Evolutionary conservation across 37 sponge, comb jelly and placozoan species (phyloP).

Genomic region (Haliclona indistincta): DNA sequence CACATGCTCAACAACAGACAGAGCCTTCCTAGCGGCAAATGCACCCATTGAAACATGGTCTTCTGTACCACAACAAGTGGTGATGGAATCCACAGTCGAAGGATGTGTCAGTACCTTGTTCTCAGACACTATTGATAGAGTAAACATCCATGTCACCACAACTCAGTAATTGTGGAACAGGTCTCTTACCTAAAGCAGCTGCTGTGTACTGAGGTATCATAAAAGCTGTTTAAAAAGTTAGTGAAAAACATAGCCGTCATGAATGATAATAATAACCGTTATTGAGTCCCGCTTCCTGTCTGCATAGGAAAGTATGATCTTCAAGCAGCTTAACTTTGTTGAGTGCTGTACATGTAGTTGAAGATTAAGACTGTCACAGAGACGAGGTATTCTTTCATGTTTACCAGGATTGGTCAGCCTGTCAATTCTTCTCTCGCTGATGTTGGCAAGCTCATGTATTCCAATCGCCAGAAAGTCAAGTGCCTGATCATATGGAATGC

Average conservation of each 20-base stretch:
- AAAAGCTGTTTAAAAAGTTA: conserved; percentile 35
- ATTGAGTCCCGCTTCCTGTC: conserved; percentile 14
- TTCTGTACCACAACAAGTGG: conserved; percentile 85
- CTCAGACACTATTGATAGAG: conserved; percentile 71
- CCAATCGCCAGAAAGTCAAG: conserved; percentile 89
- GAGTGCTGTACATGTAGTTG: not conserved
- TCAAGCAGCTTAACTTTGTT: not conserved
- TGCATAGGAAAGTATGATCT: not conserved
- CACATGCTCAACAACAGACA: conserved; percentile 83
- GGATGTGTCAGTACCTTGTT: conserved; percentile 92
- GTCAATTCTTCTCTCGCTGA: conserved; percentile 85
- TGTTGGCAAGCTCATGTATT: conserved; percentile 86
- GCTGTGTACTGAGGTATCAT: conserved; percentile 91
- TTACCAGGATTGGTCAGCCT: conserved; percentile 64
- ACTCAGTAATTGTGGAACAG: too few species aligned
- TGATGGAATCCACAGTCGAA: conserved; percentile 84
- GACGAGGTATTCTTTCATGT: not conserved
- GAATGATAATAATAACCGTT: not conserved
- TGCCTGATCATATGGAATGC: conserved; percentile 25
- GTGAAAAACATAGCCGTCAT: not conserved
- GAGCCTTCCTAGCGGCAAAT: conserved; percentile 85
- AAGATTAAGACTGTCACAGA: not conserved
- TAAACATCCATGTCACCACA: not conserved
- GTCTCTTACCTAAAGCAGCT: conserved; percentile 69
- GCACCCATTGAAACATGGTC: conserved; percentile 98